phyloP scores from a whole-genome alignment of 2,888 invertebrate genomes.

The Drosophila mimica region DNA sequence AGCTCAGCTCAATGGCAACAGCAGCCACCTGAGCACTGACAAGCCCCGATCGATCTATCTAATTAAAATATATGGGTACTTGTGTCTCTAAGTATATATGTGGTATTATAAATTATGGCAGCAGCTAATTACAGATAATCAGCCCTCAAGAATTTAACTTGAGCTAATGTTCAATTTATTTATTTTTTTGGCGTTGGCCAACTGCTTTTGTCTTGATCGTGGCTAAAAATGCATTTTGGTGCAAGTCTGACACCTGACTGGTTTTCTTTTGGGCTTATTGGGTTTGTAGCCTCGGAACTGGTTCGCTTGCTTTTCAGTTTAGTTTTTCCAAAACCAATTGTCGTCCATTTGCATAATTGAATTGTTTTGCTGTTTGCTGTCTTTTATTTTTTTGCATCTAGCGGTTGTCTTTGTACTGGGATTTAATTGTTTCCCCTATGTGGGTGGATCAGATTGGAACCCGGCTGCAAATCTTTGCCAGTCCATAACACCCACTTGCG shows the following conservation, averaged over 20 bases:
- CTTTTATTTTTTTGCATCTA: constrained; percentile 12
- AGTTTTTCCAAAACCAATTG: constrained; percentile 26
- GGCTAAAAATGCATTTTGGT: constrained; percentile 28
- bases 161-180: constrained; percentile 37
- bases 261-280: constrained; percentile 23
- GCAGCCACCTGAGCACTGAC: constrained; percentile 49
- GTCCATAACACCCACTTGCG: constrained; percentile 33
- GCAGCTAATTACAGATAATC: constrained; percentile 64
- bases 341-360: constrained; percentile 63
- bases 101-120: constrained; percentile 45
- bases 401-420: constrained; percentile 38
- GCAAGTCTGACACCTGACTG: constrained; percentile 48
- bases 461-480: constrained; percentile 26
- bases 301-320: constrained; percentile 43
- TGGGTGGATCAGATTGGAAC: constrained; percentile 38
- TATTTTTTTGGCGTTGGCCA: constrained; percentile 23
- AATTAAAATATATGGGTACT: constrained; percentile 20
- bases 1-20: constrained; percentile 26
- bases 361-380: constrained; percentile 36
- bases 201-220: not conserved
- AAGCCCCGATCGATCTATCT: constrained; percentile 34
- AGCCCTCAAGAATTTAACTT: constrained; percentile 58
- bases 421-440: constrained; percentile 51
- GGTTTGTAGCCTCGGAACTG: constrained; percentile 35
- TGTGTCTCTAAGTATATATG: constrained; percentile 13